Evolutionary conservation across 2,888 invertebrate species (phyloP), one percentile per base, ranked within the genome.

Genomic region (Pyrocoelia pectoralis): DNA sequence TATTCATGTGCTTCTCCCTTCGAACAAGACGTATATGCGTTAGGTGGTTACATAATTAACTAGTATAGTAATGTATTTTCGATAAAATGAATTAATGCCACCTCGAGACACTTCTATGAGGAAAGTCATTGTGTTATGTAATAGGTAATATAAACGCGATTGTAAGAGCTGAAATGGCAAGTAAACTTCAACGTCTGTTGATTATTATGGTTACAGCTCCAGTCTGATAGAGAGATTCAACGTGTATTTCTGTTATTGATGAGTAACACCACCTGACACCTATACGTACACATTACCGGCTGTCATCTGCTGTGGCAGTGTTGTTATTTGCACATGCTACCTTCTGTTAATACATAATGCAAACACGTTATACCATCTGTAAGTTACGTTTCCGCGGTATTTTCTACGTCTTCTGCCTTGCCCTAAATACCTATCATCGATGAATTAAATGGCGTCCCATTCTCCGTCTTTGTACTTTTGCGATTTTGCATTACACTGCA

Each of bases 311-410:
- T 68, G 66, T 65, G 59, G 62, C 66, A 50, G 61, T 69, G 68
- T 56, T 68, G 70, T 70, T 71, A 71, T 70, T 70, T 71, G 71
- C 70, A 70, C 71, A 67, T 71, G 67, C 65, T 68, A 65, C 53
- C 53, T 55, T 61, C 62, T 66, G 67, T 69, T 71, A 70, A 71
- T 71, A 70, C 71, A 71, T 71, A 70, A 70, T 69, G 70, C 68
- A 71, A 68, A 69, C 67, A 65, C 56, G 64, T 28, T 61, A 24
- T 24, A 50, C 56, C 65, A 57, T 61, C 57, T 65, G 65, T 54
- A 58, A n/a, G 14, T 49, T 43, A 56, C 56, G n/a, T 43, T 56
- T 56, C 48, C 53, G 38, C 57, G 38, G 19, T 18, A 33, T 53
- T 46, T 46, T 33, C 12, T 46, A 29, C 46, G 28, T 24, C 51